phyloP scores from a whole-genome alignment of 2,113 vertebrate genomes.

The Thalassoma bifasciatum region DNA sequence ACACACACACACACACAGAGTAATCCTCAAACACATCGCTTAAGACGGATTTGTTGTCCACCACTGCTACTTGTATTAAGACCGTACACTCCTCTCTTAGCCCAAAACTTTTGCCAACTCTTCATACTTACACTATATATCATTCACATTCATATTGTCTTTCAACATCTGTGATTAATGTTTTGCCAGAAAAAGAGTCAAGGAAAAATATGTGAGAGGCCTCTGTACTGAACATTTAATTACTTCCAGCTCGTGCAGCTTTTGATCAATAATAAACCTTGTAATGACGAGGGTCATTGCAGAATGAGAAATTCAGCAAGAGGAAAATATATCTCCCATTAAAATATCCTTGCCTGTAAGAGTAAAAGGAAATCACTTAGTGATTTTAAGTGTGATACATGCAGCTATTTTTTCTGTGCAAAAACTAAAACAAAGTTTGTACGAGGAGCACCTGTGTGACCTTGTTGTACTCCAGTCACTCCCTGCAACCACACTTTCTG shows the following conservation, averaged over 20 bases:
- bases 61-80: constrained; percentile 28
- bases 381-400: not conserved
- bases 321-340: not conserved
- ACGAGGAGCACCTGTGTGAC: not conserved
- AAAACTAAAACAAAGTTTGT: not conserved
- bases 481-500: too few species aligned
- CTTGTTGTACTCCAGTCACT: too few species aligned
- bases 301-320: constrained; percentile 21
- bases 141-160: not conserved
- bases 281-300: not conserved
- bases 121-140: constrained; percentile 7
- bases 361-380: not conserved
- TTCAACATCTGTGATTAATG: not conserved
- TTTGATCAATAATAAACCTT: constrained; percentile 25
- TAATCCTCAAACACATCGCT: constrained; percentile 73
- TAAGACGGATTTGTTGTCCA: constrained; percentile 64
- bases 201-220: not conserved
- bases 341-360: not conserved
- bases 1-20: constrained; percentile 11
- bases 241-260: constrained; percentile 14
- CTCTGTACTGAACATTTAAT: constrained; percentile 22
- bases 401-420: not conserved
- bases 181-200: constrained; percentile 11
- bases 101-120: constrained; percentile 10
- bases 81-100: not conserved